Percentiles rank a stretch among this genome's conserved stretches.
Evolutionary conservation across 2,797 vertebrate species (phyloP).

Genomic region (Galagoides demidoff): DNA sequence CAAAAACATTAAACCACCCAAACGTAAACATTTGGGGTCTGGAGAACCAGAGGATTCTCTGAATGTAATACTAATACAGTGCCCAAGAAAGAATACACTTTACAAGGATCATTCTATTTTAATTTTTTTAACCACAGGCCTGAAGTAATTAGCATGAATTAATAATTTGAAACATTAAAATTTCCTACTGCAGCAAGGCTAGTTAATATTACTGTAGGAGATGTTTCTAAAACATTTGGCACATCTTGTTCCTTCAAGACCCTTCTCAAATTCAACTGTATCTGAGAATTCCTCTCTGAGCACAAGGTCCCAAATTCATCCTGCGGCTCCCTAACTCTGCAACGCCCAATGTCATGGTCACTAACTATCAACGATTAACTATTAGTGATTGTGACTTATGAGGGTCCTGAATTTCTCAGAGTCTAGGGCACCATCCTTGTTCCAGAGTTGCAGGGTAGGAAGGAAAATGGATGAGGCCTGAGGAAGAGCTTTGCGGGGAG

Average conservation of each 20-base stretch:
- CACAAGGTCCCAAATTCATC: not conserved
- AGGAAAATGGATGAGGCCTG: no score
- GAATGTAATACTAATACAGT: accelerated
- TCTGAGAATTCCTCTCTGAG: not conserved
- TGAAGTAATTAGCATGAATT: not conserved
- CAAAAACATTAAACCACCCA: not conserved
- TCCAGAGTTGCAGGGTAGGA: not conserved
- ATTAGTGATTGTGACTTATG: no score
- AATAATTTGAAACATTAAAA: not conserved
- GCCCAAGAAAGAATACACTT: not conserved
- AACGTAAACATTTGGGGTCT: not conserved
- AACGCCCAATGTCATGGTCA: accelerated
- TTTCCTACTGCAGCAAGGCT: not conserved
- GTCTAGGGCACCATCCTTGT: not conserved
- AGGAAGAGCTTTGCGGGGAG: accelerated
- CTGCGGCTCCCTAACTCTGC: not conserved
- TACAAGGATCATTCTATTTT: not conserved
- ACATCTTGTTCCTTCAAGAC: not conserved
- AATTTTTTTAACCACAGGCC: not conserved
- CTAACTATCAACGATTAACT: accelerated
- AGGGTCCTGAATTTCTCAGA: not conserved
- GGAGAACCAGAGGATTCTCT: not conserved
- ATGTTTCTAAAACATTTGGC: not conserved
- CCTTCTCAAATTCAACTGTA: not conserved
- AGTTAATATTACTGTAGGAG: no score